Base-by-base conservation (phyloP, 2,797 vertebrate genomes). In the Geotrypetes seraphini region DNA sequence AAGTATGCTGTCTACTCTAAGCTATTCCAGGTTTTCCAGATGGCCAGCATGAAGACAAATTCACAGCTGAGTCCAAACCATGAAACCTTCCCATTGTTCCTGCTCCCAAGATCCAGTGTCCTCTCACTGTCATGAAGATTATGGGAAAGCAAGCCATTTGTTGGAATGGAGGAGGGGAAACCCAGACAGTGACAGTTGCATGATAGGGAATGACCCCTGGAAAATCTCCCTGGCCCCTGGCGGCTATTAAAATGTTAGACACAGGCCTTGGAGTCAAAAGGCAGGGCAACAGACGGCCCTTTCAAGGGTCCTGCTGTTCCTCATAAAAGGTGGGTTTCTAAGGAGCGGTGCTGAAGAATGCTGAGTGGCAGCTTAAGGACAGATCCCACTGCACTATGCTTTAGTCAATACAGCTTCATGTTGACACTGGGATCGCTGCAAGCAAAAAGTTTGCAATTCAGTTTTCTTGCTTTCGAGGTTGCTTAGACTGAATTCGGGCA, bases 241-340 rank as follows among this genome's bases (percentile, higher is more conserved):
- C 39, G 19, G 36, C 44, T 42, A 66, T 62, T 70, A 57, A 64
- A 60, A 62, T 47, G 62, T 60, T 54, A 57, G 55, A 46, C 41
- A 32, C 50, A 49, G 51, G 22, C 55, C 51, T 33, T 3, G 6
- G 2, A 63, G 66, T 61, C 66, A 61, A 66, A 66, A 57, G 58
- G 60, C 62, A 44, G 54, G 50, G 51, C 33, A 39, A 54, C 57
- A 63, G 66, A 58, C 49, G 47, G 59, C 42, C 54, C 62, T 58
- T 57, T 67, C 59, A 46, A 44, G 33, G 32, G 48, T 63, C 58
- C 57, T 23, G 52, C 59, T 53, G 57, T 45, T 66, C 49, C 53
- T 33, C 50, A 53, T 52, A 57, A 63, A 51, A 46, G 42, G 47
- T 32, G 55, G 57, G 67, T 66, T 65, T 69, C 72, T 54, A 64